phyloP scores from a whole-genome alignment of 2,888 invertebrate species.

The Erebia ligea region DNA sequence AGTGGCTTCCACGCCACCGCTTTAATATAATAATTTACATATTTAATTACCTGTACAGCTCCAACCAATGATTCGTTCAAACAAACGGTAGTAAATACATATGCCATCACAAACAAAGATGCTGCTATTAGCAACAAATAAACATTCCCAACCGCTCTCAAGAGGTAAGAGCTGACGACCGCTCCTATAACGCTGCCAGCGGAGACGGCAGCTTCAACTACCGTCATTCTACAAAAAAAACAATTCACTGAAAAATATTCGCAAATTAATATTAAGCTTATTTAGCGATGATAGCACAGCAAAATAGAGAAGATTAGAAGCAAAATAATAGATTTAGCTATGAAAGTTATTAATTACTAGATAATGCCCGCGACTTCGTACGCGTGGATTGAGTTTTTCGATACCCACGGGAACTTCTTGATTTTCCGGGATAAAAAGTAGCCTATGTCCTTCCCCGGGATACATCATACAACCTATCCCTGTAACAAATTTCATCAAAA shows the following conservation, averaged over 20 bases:
- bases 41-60: constrained; percentile 58
- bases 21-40: no score
- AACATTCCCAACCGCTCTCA: constrained; percentile 79
- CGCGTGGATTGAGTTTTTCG: no score
- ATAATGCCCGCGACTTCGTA: no score
- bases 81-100: constrained; percentile 72
- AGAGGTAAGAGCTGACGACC: constrained; percentile 83
- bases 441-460: no score
- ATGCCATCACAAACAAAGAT: constrained; percentile 66
- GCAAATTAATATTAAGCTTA: neutral
- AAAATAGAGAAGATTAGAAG: neutral
- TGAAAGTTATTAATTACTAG: no score
- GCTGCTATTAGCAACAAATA: constrained; percentile 76
- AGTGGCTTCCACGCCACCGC: no score
- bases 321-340: neutral
- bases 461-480: no score
- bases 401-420: no score
- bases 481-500: no score
- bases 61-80: constrained; percentile 80
- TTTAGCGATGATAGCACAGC: neutral
- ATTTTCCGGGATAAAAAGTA: no score
- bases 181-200: constrained; percentile 85
- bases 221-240: constrained; percentile 81
- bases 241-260: neutral
- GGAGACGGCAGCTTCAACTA: constrained; percentile 84